Evolutionary conservation across 2,888 invertebrate species (phyloP).

Genomic region (Trichopria drosophilae): DNA sequence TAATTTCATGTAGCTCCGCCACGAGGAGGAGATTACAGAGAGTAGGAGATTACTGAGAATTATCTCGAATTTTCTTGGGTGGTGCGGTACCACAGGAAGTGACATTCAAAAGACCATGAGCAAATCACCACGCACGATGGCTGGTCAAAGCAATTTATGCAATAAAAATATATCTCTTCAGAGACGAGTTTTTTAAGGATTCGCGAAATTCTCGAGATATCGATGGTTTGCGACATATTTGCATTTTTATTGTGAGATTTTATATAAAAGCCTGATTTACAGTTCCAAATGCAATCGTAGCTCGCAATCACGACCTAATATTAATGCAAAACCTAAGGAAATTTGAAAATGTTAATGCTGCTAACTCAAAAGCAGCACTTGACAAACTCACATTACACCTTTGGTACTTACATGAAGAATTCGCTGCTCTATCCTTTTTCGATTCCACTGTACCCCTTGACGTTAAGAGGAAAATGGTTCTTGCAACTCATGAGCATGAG

Average conservation of each 20-base stretch:
- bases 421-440: slow-evolving; percentile 25
- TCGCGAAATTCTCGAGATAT: background rate
- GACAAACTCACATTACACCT: slow-evolving; percentile 22
- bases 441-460: slow-evolving; percentile 17
- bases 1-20: no score
- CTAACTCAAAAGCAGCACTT: slow-evolving; percentile 18
- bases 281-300: slow-evolving; percentile 18
- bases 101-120: slow-evolving; percentile 36
- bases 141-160: slow-evolving; percentile 43
- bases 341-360: slow-evolving; percentile 12
- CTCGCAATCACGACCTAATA: slow-evolving; percentile 23
- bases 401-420: slow-evolving; percentile 26
- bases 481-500: no score
- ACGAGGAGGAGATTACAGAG: no score
- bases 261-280: slow-evolving; percentile 27
- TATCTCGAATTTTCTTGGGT: slow-evolving; percentile 10
- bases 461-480: slow-evolving; percentile 21
- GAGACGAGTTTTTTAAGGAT: slow-evolving; percentile 27
- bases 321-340: slow-evolving; percentile 20
- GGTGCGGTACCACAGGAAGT: slow-evolving; percentile 1
- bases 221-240: slow-evolving; percentile 14
- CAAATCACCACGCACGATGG: slow-evolving; percentile 43
- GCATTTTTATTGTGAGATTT: slow-evolving; percentile 25
- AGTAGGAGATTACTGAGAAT: no score
- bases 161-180: slow-evolving; percentile 35